Evolutionary conservation across 2,797 vertebrate genomes (phyloP).

Genomic region (Hippocampus kuda): DNA sequence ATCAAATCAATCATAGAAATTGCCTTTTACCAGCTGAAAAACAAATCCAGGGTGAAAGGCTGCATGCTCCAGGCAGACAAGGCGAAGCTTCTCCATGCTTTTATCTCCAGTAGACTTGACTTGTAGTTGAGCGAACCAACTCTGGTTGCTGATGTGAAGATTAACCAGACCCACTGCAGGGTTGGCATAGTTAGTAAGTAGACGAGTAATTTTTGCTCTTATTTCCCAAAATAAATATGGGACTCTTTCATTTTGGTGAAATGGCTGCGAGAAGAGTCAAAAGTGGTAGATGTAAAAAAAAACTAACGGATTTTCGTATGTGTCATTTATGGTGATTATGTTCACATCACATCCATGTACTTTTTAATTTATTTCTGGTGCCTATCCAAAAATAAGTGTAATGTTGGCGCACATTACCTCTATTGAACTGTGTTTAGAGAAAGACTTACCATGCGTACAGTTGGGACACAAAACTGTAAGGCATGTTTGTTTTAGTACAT

Average conservation of each 20-base stretch:
- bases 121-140: background rate
- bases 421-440: background rate
- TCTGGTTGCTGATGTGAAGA: background rate
- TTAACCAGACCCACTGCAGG: background rate
- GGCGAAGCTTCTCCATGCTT: too few species aligned
- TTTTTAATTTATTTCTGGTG: background rate
- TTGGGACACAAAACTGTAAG: background rate
- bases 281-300: background rate
- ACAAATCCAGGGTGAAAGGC: too few species aligned
- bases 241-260: background rate
- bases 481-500: background rate
- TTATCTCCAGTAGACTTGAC: background rate
- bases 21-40: too few species aligned
- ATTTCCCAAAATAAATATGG: background rate
- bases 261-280: background rate
- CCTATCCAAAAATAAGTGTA: background rate
- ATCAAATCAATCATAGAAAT: too few species aligned
- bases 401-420: background rate
- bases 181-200: background rate
- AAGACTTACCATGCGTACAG: too few species aligned
- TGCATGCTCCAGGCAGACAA: too few species aligned
- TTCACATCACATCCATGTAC: constrained; percentile 9
- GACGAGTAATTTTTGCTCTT: background rate
- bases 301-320: constrained; percentile 12
- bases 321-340: constrained; percentile 28